phyloP scores from a whole-genome alignment of 1,140 invertebrate genomes.

The Dinothrombium tinctorium region DNA sequence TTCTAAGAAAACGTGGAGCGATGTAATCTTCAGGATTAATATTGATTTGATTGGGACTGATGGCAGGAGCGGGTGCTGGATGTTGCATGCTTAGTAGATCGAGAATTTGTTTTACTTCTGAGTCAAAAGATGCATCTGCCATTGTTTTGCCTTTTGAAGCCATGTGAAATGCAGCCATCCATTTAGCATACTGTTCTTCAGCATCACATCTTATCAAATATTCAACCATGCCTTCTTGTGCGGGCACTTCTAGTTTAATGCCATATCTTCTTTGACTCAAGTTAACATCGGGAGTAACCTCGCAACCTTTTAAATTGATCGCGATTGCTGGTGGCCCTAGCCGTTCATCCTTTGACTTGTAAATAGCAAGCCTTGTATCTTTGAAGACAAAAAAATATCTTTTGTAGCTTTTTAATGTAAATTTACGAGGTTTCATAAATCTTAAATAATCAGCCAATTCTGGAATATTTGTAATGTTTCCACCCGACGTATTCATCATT shows the following conservation, averaged over 20 bases:
- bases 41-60: constrained; percentile 49
- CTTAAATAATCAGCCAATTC: constrained; percentile 67
- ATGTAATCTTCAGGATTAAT: constrained; percentile 70
- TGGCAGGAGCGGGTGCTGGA: constrained; percentile 40
- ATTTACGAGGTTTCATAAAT: constrained; percentile 72
- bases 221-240: constrained; percentile 74
- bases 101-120: constrained; percentile 64
- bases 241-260: constrained; percentile 83
- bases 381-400: constrained; percentile 72
- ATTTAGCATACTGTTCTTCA: constrained; percentile 88
- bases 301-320: constrained; percentile 62
- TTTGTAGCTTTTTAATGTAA: constrained; percentile 75
- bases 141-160: constrained; percentile 77
- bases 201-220: constrained; percentile 83
- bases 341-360: constrained; percentile 51
- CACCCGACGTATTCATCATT: constrained; percentile 20
- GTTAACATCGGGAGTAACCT: constrained; percentile 89
- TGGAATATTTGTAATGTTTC: constrained; percentile 67
- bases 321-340: constrained; percentile 29
- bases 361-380: constrained; percentile 58
- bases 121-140: constrained; percentile 76
- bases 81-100: constrained; percentile 76
- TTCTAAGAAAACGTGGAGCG: constrained; percentile 50
- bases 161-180: constrained; percentile 90
- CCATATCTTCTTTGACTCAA: constrained; percentile 68